Base-by-base conservation (phyloP, 2,113 vertebrate genomes). In the Crotophaga sulcirostris region DNA sequence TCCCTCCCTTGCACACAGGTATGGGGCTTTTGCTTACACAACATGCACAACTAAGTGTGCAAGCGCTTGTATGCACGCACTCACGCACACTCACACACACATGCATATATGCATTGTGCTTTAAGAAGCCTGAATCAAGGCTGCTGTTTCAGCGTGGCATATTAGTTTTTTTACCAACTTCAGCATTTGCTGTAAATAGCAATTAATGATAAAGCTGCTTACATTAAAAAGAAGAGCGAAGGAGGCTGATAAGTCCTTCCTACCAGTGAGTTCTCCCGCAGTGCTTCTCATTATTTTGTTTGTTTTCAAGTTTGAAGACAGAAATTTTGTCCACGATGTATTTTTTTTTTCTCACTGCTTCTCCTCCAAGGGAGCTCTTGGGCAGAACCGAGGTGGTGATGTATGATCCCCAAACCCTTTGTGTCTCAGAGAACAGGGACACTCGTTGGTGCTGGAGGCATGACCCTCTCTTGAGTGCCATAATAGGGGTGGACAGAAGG, bases 201-300 rank as follows among this genome's bases (percentile, higher is more conserved):
- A 94, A 76, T 85, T 93, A 94, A 94, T 62, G 81, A 79, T 78
- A 95, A 94, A 93, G 66, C 69, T 31, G 34, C 74, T 82, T 75
- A 38, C 56, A 45, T 91, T 85, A 72, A 69, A 86, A 15, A 82
- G 69, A 75, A 74, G 42, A 81, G 64, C 23, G 81, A 26, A 81
- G 56, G 49, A 87, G 54, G 52, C 87, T 89, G 84, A 7, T 75
- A 56, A 60, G 16, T 84, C 47, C 55, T 72, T 77, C 42, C 38
- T 60, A 10, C 56, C 52, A 28, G 11, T 20, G 60, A 11, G 34
- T 84, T 72, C 64, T 81, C 73, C 68, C 36, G 76, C 86, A 75
- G 89, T 25, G 56, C 56, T 95, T 87, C 80, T 89, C 60, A 52
- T 81, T 74, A 77, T 34, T 90, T 58, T 28, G 28, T 34, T 55